These are phyloP conservation scores for Copidosoma floridanum DNA, from an alignment of 1,140 invertebrate species.

Conservation along the genomic window DNA sequence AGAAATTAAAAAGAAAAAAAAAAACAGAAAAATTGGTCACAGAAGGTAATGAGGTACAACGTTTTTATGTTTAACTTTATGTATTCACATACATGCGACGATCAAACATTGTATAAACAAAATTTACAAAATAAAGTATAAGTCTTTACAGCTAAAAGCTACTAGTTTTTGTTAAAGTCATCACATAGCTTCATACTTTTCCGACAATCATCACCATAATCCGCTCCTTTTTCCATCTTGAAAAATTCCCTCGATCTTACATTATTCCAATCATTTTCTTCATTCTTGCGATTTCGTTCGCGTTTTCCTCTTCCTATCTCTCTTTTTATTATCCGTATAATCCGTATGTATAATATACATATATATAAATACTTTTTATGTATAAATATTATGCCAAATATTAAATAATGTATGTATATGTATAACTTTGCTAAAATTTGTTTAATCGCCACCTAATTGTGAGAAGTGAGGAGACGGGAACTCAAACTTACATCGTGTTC, in stretches of 20 bases:
- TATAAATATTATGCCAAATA: conserved; percentile 55
- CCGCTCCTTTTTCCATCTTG: neutral
- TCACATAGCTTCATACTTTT: conserved; percentile 53
- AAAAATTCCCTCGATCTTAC: conserved; percentile 2
- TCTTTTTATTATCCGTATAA: conserved; percentile 27
- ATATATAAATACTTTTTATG: conserved; percentile 43
- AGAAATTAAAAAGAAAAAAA: neutral
- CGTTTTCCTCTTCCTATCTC: conserved; percentile 18
- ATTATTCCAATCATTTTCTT: conserved; percentile 7
- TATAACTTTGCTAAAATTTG: conserved; percentile 50
- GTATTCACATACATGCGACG: conserved; percentile 58
- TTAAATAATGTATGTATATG: conserved; percentile 50
- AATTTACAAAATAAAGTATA: conserved; percentile 60
- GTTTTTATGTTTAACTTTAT: conserved; percentile 52
- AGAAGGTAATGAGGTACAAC: neutral
- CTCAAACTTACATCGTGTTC: neutral
- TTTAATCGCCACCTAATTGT: conserved; percentile 48
- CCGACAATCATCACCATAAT: conserved; percentile 7
- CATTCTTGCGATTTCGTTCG: conserved; percentile 3
- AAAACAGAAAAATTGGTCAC: neutral
- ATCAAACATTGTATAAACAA: conserved; percentile 60
- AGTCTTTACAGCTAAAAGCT: conserved; percentile 59
- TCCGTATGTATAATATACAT: conserved; percentile 35
- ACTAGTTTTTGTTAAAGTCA: conserved; percentile 57
- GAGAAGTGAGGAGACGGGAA: conserved; percentile 37